These are phyloP conservation scores for Notoglanidium macrostoma DNA, from an alignment of 2,797 vertebrate species.

Conservation along the genomic window DNA sequence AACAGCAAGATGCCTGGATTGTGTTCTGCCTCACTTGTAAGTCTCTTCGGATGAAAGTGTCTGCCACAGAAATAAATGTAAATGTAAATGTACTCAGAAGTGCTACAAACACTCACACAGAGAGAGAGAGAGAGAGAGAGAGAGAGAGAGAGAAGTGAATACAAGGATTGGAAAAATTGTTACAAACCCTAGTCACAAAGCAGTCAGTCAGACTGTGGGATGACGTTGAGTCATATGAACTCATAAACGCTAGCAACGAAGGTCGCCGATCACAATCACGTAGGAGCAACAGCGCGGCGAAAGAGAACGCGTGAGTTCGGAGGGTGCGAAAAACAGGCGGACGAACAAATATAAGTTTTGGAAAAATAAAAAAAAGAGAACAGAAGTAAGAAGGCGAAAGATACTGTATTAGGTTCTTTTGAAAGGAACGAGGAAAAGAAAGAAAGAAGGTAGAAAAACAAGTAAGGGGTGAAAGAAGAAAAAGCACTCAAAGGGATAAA, in stretches of 20 bases:
- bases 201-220: background rate
- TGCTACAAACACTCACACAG: slow-evolving; percentile 18
- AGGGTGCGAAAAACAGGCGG: background rate
- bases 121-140: background rate
- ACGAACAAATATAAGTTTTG: background rate
- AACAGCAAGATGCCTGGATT: slow-evolving; percentile 14
- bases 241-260: background rate
- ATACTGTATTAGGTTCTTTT: background rate
- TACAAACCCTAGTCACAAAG: slow-evolving; percentile 1
- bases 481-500: no score
- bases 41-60: slow-evolving; percentile 32
- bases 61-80: slow-evolving; percentile 24
- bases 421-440: background rate
- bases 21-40: slow-evolving; percentile 32
- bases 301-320: background rate
- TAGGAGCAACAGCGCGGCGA: background rate
- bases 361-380: background rate
- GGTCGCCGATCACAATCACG: background rate
- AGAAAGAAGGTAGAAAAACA: no score
- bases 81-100: slow-evolving; percentile 30
- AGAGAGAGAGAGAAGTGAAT: background rate
- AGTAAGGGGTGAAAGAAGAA: no score
- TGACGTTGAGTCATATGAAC: background rate
- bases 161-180: background rate
- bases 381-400: background rate